Percentiles rank a stretch among this genome's conserved stretches.
phyloP scores from a whole-genome alignment of 2,797 vertebrate genomes.

The Clarias pachynema region DNA sequence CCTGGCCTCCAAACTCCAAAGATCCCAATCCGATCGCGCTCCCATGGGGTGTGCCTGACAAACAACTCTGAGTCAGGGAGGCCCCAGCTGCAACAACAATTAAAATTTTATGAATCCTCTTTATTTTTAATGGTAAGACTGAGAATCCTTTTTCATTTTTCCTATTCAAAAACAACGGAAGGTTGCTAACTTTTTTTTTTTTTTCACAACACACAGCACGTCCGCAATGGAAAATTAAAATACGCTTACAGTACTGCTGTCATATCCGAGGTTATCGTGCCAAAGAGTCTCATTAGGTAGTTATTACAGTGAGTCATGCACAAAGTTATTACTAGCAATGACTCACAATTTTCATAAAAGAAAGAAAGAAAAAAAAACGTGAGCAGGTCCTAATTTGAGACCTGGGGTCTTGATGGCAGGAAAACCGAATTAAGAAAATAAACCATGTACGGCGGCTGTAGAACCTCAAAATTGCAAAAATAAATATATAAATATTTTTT shows the following conservation, averaged over 20 bases:
- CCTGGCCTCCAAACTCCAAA: no score
- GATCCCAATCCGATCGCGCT: no score
- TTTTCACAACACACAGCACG: background rate
- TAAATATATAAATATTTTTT: no score
- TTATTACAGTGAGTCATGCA: conserved; percentile 17
- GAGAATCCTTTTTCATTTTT: background rate
- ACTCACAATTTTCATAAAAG: conserved; percentile 8
- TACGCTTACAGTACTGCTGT: conserved; percentile 3
- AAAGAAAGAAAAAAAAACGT: background rate
- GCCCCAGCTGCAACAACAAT: no score
- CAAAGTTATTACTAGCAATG: conserved; percentile 45
- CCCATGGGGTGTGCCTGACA: no score
- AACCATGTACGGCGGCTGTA: background rate
- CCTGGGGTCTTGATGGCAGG: background rate
- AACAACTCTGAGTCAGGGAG: no score
- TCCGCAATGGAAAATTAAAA: background rate
- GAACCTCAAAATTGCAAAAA: background rate
- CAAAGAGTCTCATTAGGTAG: conserved; percentile 25
- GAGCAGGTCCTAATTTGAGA: background rate
- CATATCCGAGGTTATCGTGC: conserved; percentile 14
- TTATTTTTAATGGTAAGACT: background rate
- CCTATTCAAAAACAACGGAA: background rate
- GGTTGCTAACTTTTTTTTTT: background rate
- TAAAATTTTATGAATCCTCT: background rate
- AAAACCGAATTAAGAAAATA: background rate